Conservation (phyloP, 2,888 invertebrate species). For the Tethea ocularis region DNA sequence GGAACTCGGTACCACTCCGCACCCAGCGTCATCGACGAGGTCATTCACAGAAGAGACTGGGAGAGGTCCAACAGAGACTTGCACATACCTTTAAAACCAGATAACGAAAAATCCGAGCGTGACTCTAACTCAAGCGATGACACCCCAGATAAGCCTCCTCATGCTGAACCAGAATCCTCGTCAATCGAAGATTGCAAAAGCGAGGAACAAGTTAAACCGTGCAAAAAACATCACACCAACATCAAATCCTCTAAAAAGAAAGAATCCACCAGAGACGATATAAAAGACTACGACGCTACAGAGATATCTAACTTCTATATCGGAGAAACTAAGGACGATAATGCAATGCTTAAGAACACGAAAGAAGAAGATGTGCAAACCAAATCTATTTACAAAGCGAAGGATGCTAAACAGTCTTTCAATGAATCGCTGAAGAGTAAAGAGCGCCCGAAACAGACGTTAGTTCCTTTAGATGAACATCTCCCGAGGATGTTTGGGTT, state of each 20-base stretch:
- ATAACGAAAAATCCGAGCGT: constrained; percentile 20
- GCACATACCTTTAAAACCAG: constrained; percentile 56
- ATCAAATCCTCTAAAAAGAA: constrained; percentile 62
- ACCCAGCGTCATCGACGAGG: constrained; percentile 74
- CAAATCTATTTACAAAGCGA: constrained; percentile 46
- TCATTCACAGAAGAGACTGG: constrained; percentile 74
- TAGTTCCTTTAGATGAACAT: constrained; percentile 53
- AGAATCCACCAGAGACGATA: constrained; percentile 43
- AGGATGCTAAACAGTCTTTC: constrained; percentile 67
- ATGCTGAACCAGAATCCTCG: constrained; percentile 46
- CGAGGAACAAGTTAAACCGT: constrained; percentile 45
- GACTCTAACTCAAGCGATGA: constrained; percentile 39
- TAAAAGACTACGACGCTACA: constrained; percentile 66
- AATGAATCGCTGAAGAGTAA: constrained; percentile 66
- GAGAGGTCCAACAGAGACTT: constrained; percentile 69
- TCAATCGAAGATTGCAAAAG: constrained; percentile 46
- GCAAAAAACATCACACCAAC: constrained; percentile 73
- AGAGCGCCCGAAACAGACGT: constrained; percentile 50
- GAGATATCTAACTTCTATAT: constrained; percentile 64
- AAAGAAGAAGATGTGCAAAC: constrained; percentile 18
- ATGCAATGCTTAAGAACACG: constrained; percentile 25
- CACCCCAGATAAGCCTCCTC: constrained; percentile 35
- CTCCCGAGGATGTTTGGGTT: constrained; percentile 45
- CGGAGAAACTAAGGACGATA: constrained; percentile 48
- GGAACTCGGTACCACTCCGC: constrained; percentile 72